Conservation (phyloP, 2,888 invertebrate genomes). For the Drosophila flavopinicola region DNA sequence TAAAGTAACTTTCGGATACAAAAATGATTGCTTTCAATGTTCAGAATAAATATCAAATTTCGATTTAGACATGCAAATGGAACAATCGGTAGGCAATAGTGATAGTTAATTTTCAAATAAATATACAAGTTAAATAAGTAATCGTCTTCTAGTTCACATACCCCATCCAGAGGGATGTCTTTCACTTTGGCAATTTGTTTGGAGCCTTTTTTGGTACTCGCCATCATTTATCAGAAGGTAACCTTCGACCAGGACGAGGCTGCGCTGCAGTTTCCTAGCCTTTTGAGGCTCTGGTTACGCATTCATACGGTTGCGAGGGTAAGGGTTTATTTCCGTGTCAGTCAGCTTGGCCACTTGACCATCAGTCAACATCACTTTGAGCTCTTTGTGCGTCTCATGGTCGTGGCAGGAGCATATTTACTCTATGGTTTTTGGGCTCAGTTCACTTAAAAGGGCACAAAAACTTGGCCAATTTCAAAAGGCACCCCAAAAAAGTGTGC, state of each 20-base stretch:
- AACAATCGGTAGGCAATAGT: no score
- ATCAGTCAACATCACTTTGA: slow-evolving; percentile 50
- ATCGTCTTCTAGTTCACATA: no score
- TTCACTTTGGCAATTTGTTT: no score
- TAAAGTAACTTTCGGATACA: no score
- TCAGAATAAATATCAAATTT: no score
- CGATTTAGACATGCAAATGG: no score
- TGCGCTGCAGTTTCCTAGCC: slow-evolving; percentile 6
- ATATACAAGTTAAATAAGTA: no score
- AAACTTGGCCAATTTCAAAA: slow-evolving; percentile 8
- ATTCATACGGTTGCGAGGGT: no score
- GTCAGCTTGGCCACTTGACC: slow-evolving; percentile 24
- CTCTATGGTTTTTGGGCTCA: not conserved
- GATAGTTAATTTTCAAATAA: no score
- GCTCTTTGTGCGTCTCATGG: slow-evolving; percentile 6
- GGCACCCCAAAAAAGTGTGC: not conserved
- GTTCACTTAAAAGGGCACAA: slow-evolving; percentile 19
- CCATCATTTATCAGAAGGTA: slow-evolving; percentile 31
- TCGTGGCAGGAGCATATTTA: slow-evolving; percentile 7
- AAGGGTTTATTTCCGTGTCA: no score
- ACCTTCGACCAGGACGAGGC: slow-evolving; percentile 8
- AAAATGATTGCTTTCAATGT: no score
- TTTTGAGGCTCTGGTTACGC: slow-evolving; percentile 18
- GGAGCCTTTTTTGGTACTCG: slow-evolving; percentile 3
- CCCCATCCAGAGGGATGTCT: no score